Evolutionary conservation across 2,888 invertebrate genomes (phyloP), one percentile per base, ranked within the genome.

Genomic region (Automeris io): DNA sequence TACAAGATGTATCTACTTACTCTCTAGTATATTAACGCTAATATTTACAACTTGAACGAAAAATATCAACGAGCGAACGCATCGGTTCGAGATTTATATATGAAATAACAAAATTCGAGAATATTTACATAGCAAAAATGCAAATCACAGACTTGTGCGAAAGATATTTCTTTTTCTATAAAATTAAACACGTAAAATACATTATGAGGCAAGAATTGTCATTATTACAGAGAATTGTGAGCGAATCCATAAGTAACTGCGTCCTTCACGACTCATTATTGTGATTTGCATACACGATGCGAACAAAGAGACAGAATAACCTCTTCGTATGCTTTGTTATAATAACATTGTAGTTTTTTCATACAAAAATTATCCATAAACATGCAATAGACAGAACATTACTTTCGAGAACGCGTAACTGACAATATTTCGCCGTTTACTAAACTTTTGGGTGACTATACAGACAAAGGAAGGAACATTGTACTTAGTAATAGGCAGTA

Each of bases 1-100:
- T 82, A 80, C 81, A 75, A 76, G 71, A 74, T 75, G 79, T 76
- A 73, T 73, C 85, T 85, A 85, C 82, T 85, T 83, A 85, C 13
- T 49, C 5, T 41, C 66, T 77, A 73, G 46, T 51, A 63, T 55
- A 47, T 70, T 70, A 66, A 77, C 50, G 38, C 80, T 83, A 85
- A 70, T 86, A 86, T 86, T 62, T 86, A 85, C 85, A 86, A 58
- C 58, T 70, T 69, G 57, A 77, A 77, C 72, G 67, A 72, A 70
- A 67, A 70, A 69, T 70, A 60, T 61, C 66, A 72, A 77, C 73
- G 74, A 68, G 73, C 69, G 55, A 59, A 61, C 63, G 58, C 61
- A 73, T 64, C 57, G 50, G 71, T 77, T 70, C 78, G 71, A 74
- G 59, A 47, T 70, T 70, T 73, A 74, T 67, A 72, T 36, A 76